phyloP scores from a whole-genome alignment of 1,140 invertebrate genomes.

The Solen grandis region DNA sequence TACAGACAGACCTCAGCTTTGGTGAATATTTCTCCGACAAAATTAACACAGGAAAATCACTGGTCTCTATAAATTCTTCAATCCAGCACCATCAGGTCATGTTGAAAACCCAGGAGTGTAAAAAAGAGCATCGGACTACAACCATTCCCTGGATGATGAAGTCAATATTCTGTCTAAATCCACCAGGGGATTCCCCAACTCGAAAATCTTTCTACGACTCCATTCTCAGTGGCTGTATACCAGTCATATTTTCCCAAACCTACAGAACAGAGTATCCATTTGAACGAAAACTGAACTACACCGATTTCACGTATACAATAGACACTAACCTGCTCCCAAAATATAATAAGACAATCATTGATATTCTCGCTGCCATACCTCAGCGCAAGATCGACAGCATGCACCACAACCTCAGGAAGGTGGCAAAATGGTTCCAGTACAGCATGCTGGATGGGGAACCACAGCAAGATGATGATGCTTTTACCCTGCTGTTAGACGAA shows the following conservation, averaged over 20 bases:
- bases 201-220: conserved; percentile 73
- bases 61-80: no score
- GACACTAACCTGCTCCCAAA: conserved; percentile 8
- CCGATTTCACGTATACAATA: conserved; percentile 62
- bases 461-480: conserved; percentile 50
- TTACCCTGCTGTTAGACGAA: conserved; percentile 60
- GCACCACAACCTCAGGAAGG: conserved; percentile 57
- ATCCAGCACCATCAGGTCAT: conserved; percentile 52
- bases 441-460: conserved; percentile 30
- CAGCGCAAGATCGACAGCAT: conserved; percentile 36
- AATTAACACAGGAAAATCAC: background rate
- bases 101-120: conserved; percentile 66
- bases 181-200: conserved; percentile 72
- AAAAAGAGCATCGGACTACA: conserved; percentile 28
- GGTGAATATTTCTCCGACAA: conserved; percentile 29
- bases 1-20: conserved; percentile 42
- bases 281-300: conserved; percentile 57
- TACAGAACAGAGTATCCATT: conserved; percentile 62
- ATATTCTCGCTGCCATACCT: conserved; percentile 58
- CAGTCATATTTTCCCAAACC: conserved; percentile 63
- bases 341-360: conserved; percentile 40
- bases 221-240: conserved; percentile 71
- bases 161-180: conserved; percentile 71
- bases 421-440: conserved; percentile 67
- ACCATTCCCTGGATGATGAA: conserved; percentile 70